Evolutionary conservation across 1,140 invertebrate genomes (phyloP), one percentile per base, ranked within the genome.

Genomic region (Myzus persicae): DNA sequence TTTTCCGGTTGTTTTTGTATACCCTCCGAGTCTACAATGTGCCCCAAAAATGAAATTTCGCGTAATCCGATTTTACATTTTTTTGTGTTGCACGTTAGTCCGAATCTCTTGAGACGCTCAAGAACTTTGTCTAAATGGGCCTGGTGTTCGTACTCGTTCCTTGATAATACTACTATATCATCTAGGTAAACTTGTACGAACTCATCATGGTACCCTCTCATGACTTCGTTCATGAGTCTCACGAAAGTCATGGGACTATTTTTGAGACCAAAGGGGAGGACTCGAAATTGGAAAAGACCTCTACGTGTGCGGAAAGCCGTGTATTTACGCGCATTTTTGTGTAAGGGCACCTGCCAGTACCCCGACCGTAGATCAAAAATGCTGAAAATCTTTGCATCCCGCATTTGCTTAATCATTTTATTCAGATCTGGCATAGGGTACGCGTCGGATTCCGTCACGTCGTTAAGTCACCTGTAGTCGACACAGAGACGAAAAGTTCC

Each of bases 251-350:
- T n/a, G n/a, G n/a, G n/a, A n/a, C n/a, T n/a, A n/a, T n/a, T n/a
- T n/a, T n/a, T n/a, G n/a, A n/a, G n/a, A n/a, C n/a, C n/a, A n/a
- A n/a, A n/a, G n/a, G n/a, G n/a, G n/a, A n/a, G n/a, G 95, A 93
- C 48, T 7, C 94, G 93, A 91, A 94, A 95, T 94, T 96, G 94
- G 88, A 94, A 96, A 44, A 95, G 94, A 8, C 95, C 95, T 48
- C 95, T 94, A 22, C 94, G 94, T 1, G 95, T 95, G 40, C 95
- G 94, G 93, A 96, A 96, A 3, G 95, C 95, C 26, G 96, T 96
- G 85, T 95, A 95, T 42, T 95, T 91, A 38, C 94, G 95, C 44
- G 95, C 95, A 5, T 95, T 94, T 54, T 42, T 87, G 1, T 48
- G 54, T 0, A 95, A 18, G 4, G 44, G 11, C 2, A 84, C n/a